Percentiles rank a stretch among this genome's conserved stretches.
phyloP scores from a whole-genome alignment of 2,888 invertebrate genomes.

The Prenolepis imparis region DNA sequence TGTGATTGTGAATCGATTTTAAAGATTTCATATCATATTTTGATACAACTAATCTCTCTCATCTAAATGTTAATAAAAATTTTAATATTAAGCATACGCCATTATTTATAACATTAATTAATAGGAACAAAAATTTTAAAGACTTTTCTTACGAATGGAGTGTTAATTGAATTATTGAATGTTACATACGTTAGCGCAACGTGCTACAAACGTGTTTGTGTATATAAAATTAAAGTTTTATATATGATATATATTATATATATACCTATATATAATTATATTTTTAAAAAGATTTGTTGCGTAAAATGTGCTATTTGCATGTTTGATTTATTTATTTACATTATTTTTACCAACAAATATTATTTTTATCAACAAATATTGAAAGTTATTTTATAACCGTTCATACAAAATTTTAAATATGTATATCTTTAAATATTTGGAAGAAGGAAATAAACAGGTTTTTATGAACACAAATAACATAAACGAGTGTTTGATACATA shows the following conservation, averaged over 20 bases:
- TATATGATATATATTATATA: background rate
- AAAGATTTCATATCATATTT: background rate
- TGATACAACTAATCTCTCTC: background rate
- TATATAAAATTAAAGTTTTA: background rate
- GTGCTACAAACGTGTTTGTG: background rate
- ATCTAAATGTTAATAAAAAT: background rate
- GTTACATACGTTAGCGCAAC: background rate
- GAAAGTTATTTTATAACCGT: background rate
- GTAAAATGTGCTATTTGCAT: background rate
- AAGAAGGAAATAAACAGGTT: background rate
- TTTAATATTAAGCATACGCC: background rate
- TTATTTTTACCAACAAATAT: too few relatives aligned
- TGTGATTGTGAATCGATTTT: background rate
- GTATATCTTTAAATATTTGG: background rate
- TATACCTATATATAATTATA: background rate
- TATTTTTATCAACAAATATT: background rate
- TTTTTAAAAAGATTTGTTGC: background rate
- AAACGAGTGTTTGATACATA: constrained; percentile 16
- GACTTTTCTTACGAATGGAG: background rate
- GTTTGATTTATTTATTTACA: background rate
- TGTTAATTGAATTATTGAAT: constrained; percentile 16
- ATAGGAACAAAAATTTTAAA: background rate
- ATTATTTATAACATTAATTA: constrained; percentile 12
- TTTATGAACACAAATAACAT: constrained; percentile 2
- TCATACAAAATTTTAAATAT: background rate